Evolutionary conservation across 37 sponge, comb jelly and placozoan species (phyloP).

Genomic region (Aphrocallistes beatrix): DNA sequence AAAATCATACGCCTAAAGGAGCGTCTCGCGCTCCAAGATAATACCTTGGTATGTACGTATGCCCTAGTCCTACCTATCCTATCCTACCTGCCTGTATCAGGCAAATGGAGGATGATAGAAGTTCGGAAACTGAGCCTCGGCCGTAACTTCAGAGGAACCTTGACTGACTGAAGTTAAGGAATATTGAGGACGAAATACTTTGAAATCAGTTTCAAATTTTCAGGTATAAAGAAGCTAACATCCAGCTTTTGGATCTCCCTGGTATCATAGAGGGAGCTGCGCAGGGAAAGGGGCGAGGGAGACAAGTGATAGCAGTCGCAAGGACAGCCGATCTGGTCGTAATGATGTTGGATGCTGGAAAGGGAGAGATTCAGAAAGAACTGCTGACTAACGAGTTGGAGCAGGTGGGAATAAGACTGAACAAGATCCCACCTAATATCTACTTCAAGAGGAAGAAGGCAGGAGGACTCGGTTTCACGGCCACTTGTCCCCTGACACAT

Average conservation of each 20-base stretch:
- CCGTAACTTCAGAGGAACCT: too few relatives aligned
- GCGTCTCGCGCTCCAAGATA: too few relatives aligned
- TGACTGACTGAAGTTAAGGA: too few relatives aligned
- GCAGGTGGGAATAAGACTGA: constrained; percentile 83
- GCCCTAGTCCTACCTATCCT: not conserved
- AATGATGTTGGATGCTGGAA: constrained; percentile 97
- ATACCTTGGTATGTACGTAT: too few relatives aligned
- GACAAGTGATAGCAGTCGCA: constrained; percentile 99
- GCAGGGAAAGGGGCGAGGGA: constrained; percentile 90
- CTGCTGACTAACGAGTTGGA: constrained; percentile 85
- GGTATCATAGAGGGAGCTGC: constrained; percentile 99
- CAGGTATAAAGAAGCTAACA: constrained; percentile 81
- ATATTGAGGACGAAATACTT: too few relatives aligned
- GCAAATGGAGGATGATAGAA: too few relatives aligned
- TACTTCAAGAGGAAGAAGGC: constrained; percentile 97
- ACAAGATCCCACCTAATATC: constrained; percentile 82
- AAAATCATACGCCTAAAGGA: too few relatives aligned
- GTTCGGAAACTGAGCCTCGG: too few relatives aligned
- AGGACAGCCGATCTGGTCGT: constrained; percentile 90
- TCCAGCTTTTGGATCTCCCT: constrained; percentile 92
- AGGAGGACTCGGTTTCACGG: constrained; percentile 85
- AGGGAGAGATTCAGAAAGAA: constrained; percentile 63
- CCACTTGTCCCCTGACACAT: constrained; percentile 68
- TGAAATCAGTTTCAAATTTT: too few relatives aligned
- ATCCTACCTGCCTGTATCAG: not conserved